These are phyloP conservation scores for Procavia capensis DNA, from an alignment of 2,113 vertebrate species.

Conservation along the genomic window DNA sequence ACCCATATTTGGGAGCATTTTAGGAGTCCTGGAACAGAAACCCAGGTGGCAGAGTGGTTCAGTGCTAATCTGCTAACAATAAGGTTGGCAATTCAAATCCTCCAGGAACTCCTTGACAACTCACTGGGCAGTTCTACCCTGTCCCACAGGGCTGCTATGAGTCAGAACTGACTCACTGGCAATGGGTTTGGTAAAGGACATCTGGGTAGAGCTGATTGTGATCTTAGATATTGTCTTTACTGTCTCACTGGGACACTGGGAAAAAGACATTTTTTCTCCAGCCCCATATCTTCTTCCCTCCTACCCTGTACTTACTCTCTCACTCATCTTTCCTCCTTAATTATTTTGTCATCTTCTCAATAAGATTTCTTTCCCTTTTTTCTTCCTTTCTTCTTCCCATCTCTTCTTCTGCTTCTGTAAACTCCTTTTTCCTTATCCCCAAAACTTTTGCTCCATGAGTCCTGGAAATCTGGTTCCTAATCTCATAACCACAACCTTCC, in stretches of 20 bases:
- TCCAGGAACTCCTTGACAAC: no score
- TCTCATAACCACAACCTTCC: background rate
- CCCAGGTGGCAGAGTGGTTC: background rate
- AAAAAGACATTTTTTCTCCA: background rate
- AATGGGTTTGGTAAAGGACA: background rate
- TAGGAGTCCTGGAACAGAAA: background rate
- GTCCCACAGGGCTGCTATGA: background rate
- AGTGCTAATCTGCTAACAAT: background rate
- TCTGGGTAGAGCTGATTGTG: background rate
- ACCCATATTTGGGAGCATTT: background rate
- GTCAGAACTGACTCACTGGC: background rate
- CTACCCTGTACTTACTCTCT: background rate
- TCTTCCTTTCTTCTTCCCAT: accelerated
- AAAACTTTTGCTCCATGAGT: background rate
- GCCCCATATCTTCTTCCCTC: background rate
- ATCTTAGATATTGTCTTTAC: background rate
- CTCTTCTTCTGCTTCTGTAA: background rate
- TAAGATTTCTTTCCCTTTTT: background rate
- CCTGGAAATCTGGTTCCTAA: background rate
- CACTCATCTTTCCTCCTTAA: background rate
- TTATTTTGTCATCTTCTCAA: background rate
- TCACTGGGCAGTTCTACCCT: background rate
- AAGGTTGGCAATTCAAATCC: no score
- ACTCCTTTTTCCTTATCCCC: background rate
- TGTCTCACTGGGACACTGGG: background rate